These are phyloP conservation scores for Sphaerophoria taeniata DNA, from an alignment of 2,888 invertebrate genomes.

Conservation along the genomic window DNA sequence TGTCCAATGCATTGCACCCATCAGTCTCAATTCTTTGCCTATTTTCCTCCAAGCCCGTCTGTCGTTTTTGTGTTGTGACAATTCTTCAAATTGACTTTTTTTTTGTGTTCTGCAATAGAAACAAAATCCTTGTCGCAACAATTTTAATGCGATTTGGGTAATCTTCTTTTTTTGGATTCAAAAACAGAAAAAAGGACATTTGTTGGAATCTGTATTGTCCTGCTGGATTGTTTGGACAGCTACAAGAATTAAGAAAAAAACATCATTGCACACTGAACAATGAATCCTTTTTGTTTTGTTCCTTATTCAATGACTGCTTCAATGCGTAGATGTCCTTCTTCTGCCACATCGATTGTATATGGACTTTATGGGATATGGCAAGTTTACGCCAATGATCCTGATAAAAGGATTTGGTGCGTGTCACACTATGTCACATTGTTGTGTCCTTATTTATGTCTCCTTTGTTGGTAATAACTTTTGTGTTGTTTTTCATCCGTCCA, in stretches of 20 bases:
- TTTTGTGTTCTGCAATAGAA: constrained; percentile 48
- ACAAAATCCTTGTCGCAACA: constrained; percentile 51
- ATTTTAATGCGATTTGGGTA: constrained; percentile 65
- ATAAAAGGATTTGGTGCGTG: constrained; percentile 76
- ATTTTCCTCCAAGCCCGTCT: background rate
- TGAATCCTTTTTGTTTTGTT: constrained; percentile 54
- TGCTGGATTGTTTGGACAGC: constrained; percentile 64
- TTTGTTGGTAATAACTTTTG: constrained; percentile 71
- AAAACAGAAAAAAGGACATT: constrained; percentile 52
- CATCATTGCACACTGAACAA: constrained; percentile 62
- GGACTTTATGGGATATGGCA: constrained; percentile 18
- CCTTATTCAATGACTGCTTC: constrained; percentile 26
- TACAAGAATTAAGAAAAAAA: constrained; percentile 8
- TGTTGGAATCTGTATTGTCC: constrained; percentile 5
- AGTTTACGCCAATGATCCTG: constrained; percentile 74
- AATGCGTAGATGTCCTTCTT: constrained; percentile 45
- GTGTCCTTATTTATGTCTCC: constrained; percentile 70
- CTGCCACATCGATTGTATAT: constrained; percentile 9
- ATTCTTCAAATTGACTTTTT: constrained; percentile 73
- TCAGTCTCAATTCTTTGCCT: constrained; percentile 21
- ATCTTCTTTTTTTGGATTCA: constrained; percentile 42
- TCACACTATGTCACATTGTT: constrained; percentile 74
- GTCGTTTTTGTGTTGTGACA: constrained; percentile 71
- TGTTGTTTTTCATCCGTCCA: constrained; percentile 53
- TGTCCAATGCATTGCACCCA: constrained; percentile 55